Conservation (phyloP, 2,888 invertebrate genomes). For the Monochamus alternatus region DNA sequence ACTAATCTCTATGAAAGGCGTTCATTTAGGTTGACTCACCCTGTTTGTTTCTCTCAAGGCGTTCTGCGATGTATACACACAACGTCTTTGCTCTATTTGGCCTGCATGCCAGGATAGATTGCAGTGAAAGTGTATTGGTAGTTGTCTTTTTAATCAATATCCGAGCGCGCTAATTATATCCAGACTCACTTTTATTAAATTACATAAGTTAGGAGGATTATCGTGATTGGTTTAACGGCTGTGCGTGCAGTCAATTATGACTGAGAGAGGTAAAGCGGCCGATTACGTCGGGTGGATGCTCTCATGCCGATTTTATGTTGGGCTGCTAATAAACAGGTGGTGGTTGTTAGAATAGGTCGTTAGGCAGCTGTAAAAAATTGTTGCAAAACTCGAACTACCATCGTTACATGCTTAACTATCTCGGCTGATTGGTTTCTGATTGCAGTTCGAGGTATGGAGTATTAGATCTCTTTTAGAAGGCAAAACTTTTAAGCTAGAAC, state of each 20-base stretch:
- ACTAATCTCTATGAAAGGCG: too few species aligned
- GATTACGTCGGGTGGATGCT: background rate
- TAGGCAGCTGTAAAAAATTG: background rate
- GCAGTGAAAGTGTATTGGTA: constrained; percentile 42
- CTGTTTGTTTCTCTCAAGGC: background rate
- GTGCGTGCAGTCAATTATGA: constrained; percentile 20
- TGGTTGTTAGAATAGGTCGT: background rate
- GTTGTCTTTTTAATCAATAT: constrained; percentile 28
- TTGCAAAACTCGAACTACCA: background rate
- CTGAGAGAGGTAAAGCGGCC: background rate
- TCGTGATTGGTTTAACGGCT: constrained; percentile 38
- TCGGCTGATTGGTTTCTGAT: background rate
- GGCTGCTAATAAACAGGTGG: background rate
- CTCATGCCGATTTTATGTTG: background rate
- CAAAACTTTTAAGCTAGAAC: too few species aligned
- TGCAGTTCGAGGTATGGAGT: too few species aligned
- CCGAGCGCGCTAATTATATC: constrained; percentile 39
- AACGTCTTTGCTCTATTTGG: constrained; percentile 7
- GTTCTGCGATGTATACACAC: background rate
- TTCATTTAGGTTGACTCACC: too few species aligned
- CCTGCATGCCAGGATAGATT: constrained; percentile 31
- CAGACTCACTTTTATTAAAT: constrained; percentile 45
- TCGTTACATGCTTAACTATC: background rate
- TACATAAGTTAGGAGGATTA: constrained; percentile 44
- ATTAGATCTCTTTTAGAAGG: too few species aligned